phyloP scores from a whole-genome alignment of 2,797 vertebrate species.

The Scarus forsteni region DNA sequence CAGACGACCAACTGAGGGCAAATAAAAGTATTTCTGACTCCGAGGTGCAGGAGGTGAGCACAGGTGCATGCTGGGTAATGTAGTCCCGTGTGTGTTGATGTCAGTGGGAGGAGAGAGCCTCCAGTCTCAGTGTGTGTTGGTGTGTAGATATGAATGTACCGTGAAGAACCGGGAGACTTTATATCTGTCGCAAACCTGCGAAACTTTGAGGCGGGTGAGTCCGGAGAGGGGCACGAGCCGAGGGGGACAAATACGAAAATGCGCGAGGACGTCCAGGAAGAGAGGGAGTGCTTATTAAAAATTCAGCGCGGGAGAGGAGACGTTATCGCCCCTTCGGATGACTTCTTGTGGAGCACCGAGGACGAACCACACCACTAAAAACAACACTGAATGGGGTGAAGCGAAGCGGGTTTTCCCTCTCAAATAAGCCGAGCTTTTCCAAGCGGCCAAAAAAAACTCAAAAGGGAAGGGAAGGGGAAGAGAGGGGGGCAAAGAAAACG shows the following conservation, averaged over 20 bases:
- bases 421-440: constrained; percentile 36
- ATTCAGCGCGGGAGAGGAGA: constrained; percentile 72
- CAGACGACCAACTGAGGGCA: no score
- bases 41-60: background rate
- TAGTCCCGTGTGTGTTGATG: constrained; percentile 69
- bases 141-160: constrained; percentile 55
- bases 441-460: constrained; percentile 50
- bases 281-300: constrained; percentile 60
- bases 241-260: constrained; percentile 56
- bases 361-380: constrained; percentile 25
- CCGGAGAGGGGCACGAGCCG: background rate
- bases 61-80: constrained; percentile 80
- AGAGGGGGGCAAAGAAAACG: constrained; percentile 83
- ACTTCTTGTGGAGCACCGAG: constrained; percentile 65
- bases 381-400: constrained; percentile 61
- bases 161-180: constrained; percentile 55
- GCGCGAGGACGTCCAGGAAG: constrained; percentile 63
- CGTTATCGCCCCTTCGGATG: constrained; percentile 39
- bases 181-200: constrained; percentile 15
- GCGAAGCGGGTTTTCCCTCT: constrained; percentile 33
- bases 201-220: background rate
- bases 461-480: constrained; percentile 51
- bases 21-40: no score
- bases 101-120: constrained; percentile 75
- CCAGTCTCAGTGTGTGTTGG: constrained; percentile 47